These are phyloP conservation scores for Bos javanicus DNA, from an alignment of 2,113 vertebrate species.

Conservation along the genomic window DNA sequence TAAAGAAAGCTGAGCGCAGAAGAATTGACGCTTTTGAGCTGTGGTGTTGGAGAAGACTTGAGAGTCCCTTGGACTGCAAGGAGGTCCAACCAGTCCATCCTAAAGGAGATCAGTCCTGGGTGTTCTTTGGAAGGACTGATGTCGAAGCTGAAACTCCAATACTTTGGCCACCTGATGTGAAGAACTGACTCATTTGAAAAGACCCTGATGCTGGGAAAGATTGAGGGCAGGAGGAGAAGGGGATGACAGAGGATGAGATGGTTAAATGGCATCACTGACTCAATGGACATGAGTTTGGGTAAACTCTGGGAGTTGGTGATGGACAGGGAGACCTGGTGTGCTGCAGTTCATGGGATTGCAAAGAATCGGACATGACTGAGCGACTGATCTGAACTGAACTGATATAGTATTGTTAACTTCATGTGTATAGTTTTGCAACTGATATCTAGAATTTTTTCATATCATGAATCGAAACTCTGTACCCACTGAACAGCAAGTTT, in stretches of 20 bases:
- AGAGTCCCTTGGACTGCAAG: not conserved
- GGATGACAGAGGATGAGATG: not conserved
- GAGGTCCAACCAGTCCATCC: not conserved
- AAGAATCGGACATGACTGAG: not conserved
- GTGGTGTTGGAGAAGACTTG: not conserved
- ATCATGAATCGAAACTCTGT: not conserved
- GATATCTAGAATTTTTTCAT: not conserved
- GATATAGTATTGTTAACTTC: not conserved
- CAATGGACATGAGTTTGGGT: not conserved
- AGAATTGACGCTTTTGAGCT: not conserved
- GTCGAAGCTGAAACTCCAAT: not conserved
- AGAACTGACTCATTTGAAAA: not conserved
- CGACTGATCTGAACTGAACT: not conserved
- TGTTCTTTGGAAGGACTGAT: not conserved
- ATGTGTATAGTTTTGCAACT: not conserved
- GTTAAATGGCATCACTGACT: not conserved
- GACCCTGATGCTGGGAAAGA: not conserved
- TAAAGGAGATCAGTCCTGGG: not conserved
- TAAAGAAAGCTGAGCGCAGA: not conserved
- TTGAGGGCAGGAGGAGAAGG: not conserved
- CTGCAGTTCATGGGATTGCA: not conserved
- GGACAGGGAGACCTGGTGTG: not conserved
- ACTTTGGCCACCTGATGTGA: not conserved
- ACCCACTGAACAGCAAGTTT: not conserved
- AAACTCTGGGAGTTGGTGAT: not conserved